Conservation (phyloP, 2,888 invertebrate genomes). For the Tortrix viridana region DNA sequence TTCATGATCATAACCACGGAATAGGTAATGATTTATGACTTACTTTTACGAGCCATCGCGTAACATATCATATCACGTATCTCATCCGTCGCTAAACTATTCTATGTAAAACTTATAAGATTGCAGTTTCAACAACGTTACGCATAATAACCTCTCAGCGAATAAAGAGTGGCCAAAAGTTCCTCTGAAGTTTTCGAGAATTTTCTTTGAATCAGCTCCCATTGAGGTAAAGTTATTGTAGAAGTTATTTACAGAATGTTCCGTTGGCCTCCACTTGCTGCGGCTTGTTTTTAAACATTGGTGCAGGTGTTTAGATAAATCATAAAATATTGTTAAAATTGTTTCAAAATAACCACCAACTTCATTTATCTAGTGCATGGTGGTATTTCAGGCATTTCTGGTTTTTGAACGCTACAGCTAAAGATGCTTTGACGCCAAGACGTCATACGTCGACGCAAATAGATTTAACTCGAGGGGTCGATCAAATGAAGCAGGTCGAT, state of each 20-base stretch:
- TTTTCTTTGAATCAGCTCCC: not conserved
- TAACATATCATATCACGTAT: constrained; percentile 9
- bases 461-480: no score
- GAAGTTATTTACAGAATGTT: constrained; percentile 17
- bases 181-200: not conserved
- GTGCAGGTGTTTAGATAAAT: constrained; percentile 13
- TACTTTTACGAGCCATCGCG: constrained; percentile 20
- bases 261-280: constrained; percentile 7
- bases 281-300: not conserved
- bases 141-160: no score
- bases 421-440: no score
- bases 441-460: no score
- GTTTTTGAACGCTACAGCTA: no score
- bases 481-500: no score
- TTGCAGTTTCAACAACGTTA: not conserved
- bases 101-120: constrained; percentile 1
- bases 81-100: not conserved
- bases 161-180: not conserved
- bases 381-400: no score
- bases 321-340: not conserved
- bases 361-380: no score
- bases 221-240: constrained; percentile 12
- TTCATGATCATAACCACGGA: constrained; percentile 19
- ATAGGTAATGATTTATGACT: no score
- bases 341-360: no score